phyloP scores from a whole-genome alignment of 2,797 vertebrate species.

The Squalus acanthias region DNA sequence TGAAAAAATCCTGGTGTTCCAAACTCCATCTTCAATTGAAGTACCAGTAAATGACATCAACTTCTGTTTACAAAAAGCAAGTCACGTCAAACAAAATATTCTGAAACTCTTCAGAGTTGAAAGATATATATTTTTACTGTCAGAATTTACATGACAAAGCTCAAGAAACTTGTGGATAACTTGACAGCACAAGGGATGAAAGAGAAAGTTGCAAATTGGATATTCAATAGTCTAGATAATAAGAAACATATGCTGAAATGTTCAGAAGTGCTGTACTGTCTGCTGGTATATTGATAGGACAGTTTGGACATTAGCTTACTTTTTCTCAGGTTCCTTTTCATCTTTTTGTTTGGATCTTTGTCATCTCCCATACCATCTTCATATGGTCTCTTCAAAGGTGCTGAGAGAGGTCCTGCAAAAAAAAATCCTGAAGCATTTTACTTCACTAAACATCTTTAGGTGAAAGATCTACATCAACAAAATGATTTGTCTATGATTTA shows the following conservation, averaged over 20 bases:
- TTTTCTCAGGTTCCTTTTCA: conserved; percentile 96
- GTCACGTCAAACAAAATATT: background rate
- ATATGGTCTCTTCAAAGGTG: conserved; percentile 87
- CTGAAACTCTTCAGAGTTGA: background rate
- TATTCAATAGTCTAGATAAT: background rate
- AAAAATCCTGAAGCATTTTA: conserved; percentile 25
- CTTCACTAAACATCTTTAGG: background rate
- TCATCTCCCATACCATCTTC: conserved; percentile 86
- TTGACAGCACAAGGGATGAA: background rate
- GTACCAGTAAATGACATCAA: background rate
- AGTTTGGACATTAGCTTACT: conserved; percentile 59
- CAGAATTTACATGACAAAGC: background rate
- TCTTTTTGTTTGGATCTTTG: conserved; percentile 97
- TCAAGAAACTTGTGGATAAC: too few relatives aligned
- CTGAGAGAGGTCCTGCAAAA: conserved; percentile 46
- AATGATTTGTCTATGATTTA: background rate
- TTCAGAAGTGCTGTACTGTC: background rate
- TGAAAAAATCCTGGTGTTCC: background rate
- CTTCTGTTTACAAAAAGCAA: background rate
- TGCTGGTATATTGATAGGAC: too few relatives aligned
- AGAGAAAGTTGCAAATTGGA: background rate
- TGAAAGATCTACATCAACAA: background rate
- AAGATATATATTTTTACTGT: too few relatives aligned
- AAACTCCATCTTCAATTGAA: background rate
- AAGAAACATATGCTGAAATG: background rate